phyloP scores from a whole-genome alignment of 1,140 invertebrate species.

The Diorhabda elongata region DNA sequence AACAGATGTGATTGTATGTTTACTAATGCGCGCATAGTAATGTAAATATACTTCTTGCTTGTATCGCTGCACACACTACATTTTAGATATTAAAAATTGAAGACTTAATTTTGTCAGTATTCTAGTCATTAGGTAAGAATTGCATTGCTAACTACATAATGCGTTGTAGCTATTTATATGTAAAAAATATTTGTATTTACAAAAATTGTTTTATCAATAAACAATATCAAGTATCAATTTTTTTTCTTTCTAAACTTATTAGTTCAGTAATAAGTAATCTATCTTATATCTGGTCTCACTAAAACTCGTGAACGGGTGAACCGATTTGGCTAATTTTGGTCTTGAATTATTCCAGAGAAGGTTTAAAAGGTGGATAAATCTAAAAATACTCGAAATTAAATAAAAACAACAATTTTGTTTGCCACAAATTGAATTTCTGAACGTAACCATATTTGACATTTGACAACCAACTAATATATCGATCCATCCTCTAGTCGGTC shows the following conservation, averaged over 20 bases:
- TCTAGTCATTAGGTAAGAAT: slow-evolving; percentile 46
- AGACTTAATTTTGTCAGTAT: slow-evolving; percentile 48
- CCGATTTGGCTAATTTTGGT: no score
- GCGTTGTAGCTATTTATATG: slow-evolving; percentile 37
- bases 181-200: slow-evolving; percentile 42
- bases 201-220: slow-evolving; percentile 41
- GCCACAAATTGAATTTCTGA: no score
- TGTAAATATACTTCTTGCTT: slow-evolving; percentile 18
- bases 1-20: slow-evolving; percentile 23
- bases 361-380: no score
- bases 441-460: no score
- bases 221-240: slow-evolving; percentile 19
- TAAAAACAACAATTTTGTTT: no score
- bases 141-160: slow-evolving; percentile 38
- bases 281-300: no score
- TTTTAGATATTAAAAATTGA: slow-evolving; percentile 37
- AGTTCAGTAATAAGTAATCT: no score
- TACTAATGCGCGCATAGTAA: slow-evolving; percentile 5
- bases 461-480: no score
- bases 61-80: slow-evolving; percentile 24
- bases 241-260: background rate
- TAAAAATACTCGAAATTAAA: no score
- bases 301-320: no score
- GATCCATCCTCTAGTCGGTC: no score
- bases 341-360: no score